Evolutionary conservation across 2,888 invertebrate species (phyloP).

Genomic region (Phorcus lineatus): DNA sequence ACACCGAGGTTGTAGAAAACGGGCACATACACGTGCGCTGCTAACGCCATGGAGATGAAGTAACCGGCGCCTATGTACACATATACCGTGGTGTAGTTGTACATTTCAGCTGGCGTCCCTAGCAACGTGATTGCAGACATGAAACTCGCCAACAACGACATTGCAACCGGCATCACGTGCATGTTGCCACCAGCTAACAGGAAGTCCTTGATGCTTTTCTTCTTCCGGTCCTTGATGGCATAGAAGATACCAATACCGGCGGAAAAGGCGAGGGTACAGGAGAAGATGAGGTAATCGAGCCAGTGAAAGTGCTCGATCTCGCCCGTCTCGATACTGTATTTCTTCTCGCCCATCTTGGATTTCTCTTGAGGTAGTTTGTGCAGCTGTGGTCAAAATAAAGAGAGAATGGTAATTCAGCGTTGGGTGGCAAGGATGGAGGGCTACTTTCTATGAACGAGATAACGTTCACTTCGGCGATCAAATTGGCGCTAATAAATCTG

Average conservation of each 20-base stretch:
- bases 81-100: constrained; percentile 71
- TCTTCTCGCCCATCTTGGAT: constrained; percentile 25
- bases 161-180: constrained; percentile 69
- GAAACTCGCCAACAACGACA: constrained; percentile 74
- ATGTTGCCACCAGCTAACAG: constrained; percentile 72
- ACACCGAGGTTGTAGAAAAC: constrained; percentile 64
- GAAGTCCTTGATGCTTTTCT: constrained; percentile 64
- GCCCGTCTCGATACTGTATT: constrained; percentile 61
- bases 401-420: too few relatives aligned
- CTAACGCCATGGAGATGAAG: constrained; percentile 66
- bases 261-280: constrained; percentile 60
- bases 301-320: constrained; percentile 48
- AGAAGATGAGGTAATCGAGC: constrained; percentile 71
- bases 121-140: constrained; percentile 75
- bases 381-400: too few relatives aligned
- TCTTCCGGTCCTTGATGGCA: constrained; percentile 65
- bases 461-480: too few relatives aligned
- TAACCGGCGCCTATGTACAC: constrained; percentile 68
- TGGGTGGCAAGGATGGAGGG: too few relatives aligned
- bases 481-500: too few relatives aligned
- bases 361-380: too few relatives aligned
- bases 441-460: too few relatives aligned
- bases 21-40: constrained; percentile 67
- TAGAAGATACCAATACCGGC: constrained; percentile 69
- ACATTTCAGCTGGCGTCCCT: constrained; percentile 74